These are phyloP conservation scores for Lophius piscatorius DNA, from an alignment of 2,113 vertebrate genomes.

Conservation along the genomic window DNA sequence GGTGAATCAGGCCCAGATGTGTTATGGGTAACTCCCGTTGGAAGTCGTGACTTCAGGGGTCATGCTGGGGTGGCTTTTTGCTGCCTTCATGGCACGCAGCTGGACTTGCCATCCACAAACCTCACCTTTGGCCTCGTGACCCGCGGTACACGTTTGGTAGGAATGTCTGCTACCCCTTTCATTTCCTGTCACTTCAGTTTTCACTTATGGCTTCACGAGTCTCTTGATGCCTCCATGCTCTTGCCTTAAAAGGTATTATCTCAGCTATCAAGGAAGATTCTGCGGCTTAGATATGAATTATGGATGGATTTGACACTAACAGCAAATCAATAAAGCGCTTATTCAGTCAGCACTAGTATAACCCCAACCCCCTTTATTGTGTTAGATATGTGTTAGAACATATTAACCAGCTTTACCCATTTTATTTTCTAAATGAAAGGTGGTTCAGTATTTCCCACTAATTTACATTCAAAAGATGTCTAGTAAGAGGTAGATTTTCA, in stretches of 20 bases:
- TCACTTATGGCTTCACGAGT: slow-evolving; percentile 45
- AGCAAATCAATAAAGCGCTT: slow-evolving; percentile 75
- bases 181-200: slow-evolving; percentile 75
- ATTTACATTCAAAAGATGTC: too few species aligned
- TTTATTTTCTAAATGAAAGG: slow-evolving; percentile 53
- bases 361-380: too few species aligned
- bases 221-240: slow-evolving; percentile 34
- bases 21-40: slow-evolving; percentile 72
- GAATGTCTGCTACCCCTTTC: slow-evolving; percentile 73
- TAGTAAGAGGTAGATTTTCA: too few species aligned
- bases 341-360: too few species aligned
- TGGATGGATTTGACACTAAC: slow-evolving; percentile 63
- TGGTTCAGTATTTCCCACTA: slow-evolving; percentile 47
- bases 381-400: slow-evolving; percentile 52
- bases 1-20: slow-evolving; percentile 82
- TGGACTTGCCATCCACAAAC: slow-evolving; percentile 68
- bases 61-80: slow-evolving; percentile 55
- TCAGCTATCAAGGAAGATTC: slow-evolving; percentile 54
- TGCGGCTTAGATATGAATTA: slow-evolving; percentile 71
- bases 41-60: slow-evolving; percentile 67
- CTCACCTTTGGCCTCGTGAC: slow-evolving; percentile 71
- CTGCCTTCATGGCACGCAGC: slow-evolving; percentile 79
- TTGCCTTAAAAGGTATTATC: slow-evolving; percentile 58
- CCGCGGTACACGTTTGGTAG: slow-evolving; percentile 66
- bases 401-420: slow-evolving; percentile 49